Base-by-base conservation (phyloP, 1,140 invertebrate species). In the Wasmannia auropunctata region DNA sequence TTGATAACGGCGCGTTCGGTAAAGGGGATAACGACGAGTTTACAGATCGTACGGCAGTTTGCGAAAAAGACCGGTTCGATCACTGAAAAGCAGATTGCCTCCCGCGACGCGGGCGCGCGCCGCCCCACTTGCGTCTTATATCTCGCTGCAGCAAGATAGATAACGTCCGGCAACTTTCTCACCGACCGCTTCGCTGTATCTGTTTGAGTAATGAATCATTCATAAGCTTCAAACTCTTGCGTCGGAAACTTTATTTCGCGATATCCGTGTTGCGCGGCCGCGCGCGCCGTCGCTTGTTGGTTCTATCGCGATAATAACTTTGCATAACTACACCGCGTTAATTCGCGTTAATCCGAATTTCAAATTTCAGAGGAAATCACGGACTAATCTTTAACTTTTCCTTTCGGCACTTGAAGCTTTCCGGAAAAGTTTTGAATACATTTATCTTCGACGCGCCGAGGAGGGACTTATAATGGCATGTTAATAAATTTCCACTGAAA, bases 161-260 rank as follows among this genome's bases (percentile, higher is more conserved):
- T 83, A 74, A 74, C 67, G 67, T 83, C 67, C 79, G 67, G 79
- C 67, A 86, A 86, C 84, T 86, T 86, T 69, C 51, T 84, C 67
- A 58, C 51, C 77, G 62, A 37, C 77, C 54, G 22, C 69, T 37
- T 43, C 63, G 65, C 67, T 69, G 37, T 84, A 69, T 74, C 80
- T 85, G 80, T 85, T 67, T 85, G 31, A 75, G 70, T 69, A 49
- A 87, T 85, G 80, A 84, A 85, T 87, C 72, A 86, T 86, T 86
- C 79, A 86, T 86, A 77, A 86, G 65, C 62, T 65, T 67, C 63
- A 58, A 67, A 70, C 54, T 81, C 79, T 81, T 62, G 77, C 46
- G 77, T 67, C 56, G 65, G 79, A 86, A 86, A 86, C 85, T 86
- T 86, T 86, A 79, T 86, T 58, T 69, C 85, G 77, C 63, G 77